phyloP scores from a whole-genome alignment of 2,888 invertebrate genomes.

The Neoscelio sp. region DNA sequence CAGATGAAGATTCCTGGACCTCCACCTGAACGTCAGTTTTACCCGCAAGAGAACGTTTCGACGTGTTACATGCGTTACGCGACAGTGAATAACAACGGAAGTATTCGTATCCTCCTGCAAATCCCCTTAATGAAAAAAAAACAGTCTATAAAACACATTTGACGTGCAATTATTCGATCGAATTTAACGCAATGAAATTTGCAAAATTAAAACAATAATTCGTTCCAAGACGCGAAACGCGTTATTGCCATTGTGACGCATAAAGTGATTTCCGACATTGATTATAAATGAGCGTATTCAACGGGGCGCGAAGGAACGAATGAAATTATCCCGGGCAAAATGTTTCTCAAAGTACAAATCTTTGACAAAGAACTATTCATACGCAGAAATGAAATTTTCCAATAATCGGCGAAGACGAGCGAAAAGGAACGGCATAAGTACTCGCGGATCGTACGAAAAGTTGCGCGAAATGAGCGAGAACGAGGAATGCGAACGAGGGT shows the following conservation, averaged over 20 bases:
- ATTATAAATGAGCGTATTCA: slow-evolving; percentile 29
- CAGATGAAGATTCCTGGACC: background rate
- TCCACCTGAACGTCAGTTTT: no score
- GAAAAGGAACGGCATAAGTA: slow-evolving; percentile 44
- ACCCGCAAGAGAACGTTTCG: no score
- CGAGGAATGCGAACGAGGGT: slow-evolving; percentile 45
- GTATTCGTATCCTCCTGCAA: no score
- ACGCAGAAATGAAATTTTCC: slow-evolving; percentile 45
- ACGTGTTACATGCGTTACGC: no score
- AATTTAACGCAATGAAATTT: background rate
- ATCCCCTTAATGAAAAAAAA: no score
- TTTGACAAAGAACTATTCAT: slow-evolving; percentile 33
- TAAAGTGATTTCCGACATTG: slow-evolving; percentile 14
- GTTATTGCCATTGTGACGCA: background rate
- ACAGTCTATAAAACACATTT: no score
- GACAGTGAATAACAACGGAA: no score
- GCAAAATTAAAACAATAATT: slow-evolving; percentile 5
- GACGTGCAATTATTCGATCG: background rate
- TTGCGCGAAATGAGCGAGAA: slow-evolving; percentile 41
- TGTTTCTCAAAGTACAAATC: slow-evolving; percentile 27
- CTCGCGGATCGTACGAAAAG: slow-evolving; percentile 46
- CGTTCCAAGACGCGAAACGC: background rate
- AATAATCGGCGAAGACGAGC: slow-evolving; percentile 36
- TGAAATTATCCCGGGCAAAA: slow-evolving; percentile 17
- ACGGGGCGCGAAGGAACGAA: slow-evolving; percentile 3